These are phyloP conservation scores for Polymixis flavicincta DNA, from an alignment of 2,888 invertebrate species.

Conservation along the genomic window DNA sequence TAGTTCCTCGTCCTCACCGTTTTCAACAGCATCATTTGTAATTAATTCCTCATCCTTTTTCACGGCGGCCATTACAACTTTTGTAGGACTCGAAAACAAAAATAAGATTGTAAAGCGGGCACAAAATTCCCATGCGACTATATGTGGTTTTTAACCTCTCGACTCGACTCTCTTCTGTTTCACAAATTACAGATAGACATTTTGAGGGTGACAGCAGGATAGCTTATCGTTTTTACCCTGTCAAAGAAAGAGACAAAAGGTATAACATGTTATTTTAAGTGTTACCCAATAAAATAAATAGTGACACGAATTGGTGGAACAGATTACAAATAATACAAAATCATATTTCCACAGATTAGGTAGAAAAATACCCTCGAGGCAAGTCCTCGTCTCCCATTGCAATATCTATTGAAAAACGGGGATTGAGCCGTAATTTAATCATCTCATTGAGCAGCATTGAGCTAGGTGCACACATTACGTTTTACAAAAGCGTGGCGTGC, in stretches of 20 bases:
- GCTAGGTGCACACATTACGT: background rate
- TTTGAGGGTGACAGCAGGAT: slow-evolving; percentile 52
- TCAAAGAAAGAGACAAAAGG: slow-evolving; percentile 39
- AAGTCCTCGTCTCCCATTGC: too few species aligned
- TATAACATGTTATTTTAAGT: background rate
- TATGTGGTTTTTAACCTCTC: slow-evolving; percentile 61
- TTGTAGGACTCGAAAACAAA: slow-evolving; percentile 44
- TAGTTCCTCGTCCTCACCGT: slow-evolving; percentile 91
- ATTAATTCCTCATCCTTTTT: slow-evolving; percentile 74
- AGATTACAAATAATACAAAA: slow-evolving; percentile 22
- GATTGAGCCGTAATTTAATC: background rate
- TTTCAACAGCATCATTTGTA: slow-evolving; percentile 84
- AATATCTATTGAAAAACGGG: background rate
- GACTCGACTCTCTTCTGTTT: slow-evolving; percentile 43
- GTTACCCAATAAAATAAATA: slow-evolving; percentile 34
- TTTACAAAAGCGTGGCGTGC: background rate
- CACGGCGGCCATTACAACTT: slow-evolving; percentile 81
- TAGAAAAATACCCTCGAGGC: slow-evolving; percentile 2
- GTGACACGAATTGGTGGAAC: background rate
- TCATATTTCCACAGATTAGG: background rate
- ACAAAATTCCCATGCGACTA: slow-evolving; percentile 66
- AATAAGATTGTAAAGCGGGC: slow-evolving; percentile 33
- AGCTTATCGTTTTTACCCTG: background rate
- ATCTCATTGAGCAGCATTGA: background rate
- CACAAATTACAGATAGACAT: slow-evolving; percentile 37